A percentile compares a stretch with the other conserved stretches of the same genome.
phyloP scores from a whole-genome alignment of 2,797 vertebrate species.

The Paedocypris micromegethes region DNA sequence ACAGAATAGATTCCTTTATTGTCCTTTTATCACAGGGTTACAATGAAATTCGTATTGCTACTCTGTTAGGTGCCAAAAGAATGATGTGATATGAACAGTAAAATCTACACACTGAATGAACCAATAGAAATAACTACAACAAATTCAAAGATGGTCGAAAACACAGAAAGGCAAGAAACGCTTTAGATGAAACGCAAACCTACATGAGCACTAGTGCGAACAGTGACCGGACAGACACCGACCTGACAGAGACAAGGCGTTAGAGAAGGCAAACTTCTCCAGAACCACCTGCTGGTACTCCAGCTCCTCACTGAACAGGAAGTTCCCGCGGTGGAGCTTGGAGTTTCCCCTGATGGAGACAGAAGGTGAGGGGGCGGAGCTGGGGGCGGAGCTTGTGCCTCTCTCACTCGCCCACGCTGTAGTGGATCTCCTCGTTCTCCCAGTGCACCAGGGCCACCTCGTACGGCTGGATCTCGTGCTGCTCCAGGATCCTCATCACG shows the following conservation, averaged over 20 bases:
- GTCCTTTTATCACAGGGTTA: no score
- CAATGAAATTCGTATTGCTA: no score
- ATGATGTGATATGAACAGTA: no score
- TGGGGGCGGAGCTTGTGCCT: no score
- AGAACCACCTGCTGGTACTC: conserved; percentile 77
- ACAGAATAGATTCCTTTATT: no score
- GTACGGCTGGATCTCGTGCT: conserved; percentile 90
- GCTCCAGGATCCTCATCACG: conserved; percentile 80
- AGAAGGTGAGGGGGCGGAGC: no score
- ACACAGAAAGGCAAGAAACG: neutral
- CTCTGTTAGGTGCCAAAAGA: no score
- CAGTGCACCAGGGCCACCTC: conserved; percentile 92
- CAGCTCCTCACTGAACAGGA: conserved; percentile 76
- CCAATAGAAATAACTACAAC: no score
- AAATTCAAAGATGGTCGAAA: no score
- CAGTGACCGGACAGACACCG: conserved; percentile 53
- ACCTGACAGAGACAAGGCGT: conserved; percentile 94
- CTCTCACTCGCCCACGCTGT: conserved; percentile 76
- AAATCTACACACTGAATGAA: no score
- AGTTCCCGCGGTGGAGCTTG: conserved; percentile 86
- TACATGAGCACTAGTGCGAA: no score
- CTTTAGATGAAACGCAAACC: neutral
- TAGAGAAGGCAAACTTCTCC: conserved; percentile 97
- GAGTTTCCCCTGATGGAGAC: conserved; percentile 75
- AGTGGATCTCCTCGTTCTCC: conserved; percentile 97